Base-by-base conservation (phyloP, 2,888 invertebrate genomes). In the Alloscopus bannaensis region DNA sequence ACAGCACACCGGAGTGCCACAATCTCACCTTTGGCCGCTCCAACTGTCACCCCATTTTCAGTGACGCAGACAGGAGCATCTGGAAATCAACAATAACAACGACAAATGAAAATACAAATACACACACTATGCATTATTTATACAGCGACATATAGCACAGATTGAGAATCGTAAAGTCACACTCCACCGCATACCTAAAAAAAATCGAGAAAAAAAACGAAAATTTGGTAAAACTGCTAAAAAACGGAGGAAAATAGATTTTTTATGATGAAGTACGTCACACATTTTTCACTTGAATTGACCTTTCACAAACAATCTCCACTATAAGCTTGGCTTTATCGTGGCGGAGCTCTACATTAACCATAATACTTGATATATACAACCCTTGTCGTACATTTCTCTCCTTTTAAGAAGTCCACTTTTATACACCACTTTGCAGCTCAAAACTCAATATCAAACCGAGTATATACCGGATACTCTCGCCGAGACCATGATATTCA, bases 61-160 rank as follows among this genome's bases (percentile, higher is more conserved):
- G 90, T 90, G 86, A 91, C 91, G 88, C 96, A 96, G 83, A 95
- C 92, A 79, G 95, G 95, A 88, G 94, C 95, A 89, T 95, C 96
- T 96, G 90, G 13, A 88, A 69, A 59, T 13, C 8, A 16, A 42
- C 2, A 60, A 36, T 20, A 31, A 60, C 11, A 59, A 26, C 16
- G 18, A 59, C 20, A 13, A n/a, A 24, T 6, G 29, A 29, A 47
- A 65, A 42, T 24, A 68, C 31, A 55, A 40, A 45, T 42, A 64
- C n/a, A n/a, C 26, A 57, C 57, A n/a, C 50, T 50, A n/a, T 50
- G 6, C 6, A 13, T n/a, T n/a, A n/a, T n/a, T n/a, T n/a, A n/a
- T n/a, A n/a, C n/a, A n/a, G n/a, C n/a, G n/a, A n/a, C n/a, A n/a
- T n/a, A n/a, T n/a, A n/a, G n/a, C n/a, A n/a, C n/a, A n/a, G n/a